phyloP scores from a whole-genome alignment of 2,888 invertebrate species.

The Himalopsyche tibetana region DNA sequence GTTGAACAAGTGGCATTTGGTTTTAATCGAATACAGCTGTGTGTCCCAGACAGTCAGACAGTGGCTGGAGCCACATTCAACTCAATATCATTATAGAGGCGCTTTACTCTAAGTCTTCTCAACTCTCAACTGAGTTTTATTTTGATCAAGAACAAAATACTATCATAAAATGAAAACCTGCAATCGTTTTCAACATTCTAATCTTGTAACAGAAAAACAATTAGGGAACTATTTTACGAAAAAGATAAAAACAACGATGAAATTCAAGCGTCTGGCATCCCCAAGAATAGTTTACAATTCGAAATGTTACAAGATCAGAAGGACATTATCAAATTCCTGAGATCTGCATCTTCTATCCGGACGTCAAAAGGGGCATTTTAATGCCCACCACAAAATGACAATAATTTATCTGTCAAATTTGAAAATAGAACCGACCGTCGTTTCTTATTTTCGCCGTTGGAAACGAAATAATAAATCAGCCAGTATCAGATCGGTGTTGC shows the following conservation, averaged over 20 bases:
- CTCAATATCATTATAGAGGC: too few relatives aligned
- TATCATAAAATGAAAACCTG: background rate
- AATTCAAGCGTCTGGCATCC: constrained; percentile 11
- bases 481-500: constrained; percentile 59
- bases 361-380: constrained; percentile 26
- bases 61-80: too few relatives aligned
- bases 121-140: too few relatives aligned
- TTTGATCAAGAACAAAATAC: too few relatives aligned
- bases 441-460: constrained; percentile 48
- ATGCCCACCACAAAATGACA: constrained; percentile 38
- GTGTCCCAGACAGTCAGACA: too few relatives aligned
- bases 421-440: constrained; percentile 52
- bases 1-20: too few relatives aligned
- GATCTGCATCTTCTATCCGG: constrained; percentile 12
- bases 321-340: constrained; percentile 26
- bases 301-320: constrained; percentile 16
- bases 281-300: background rate
- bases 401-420: constrained; percentile 57
- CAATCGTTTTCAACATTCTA: background rate
- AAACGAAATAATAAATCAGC: constrained; percentile 53
- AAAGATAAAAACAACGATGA: background rate
- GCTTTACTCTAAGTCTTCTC: too few relatives aligned
- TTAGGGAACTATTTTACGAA: background rate
- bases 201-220: constrained; percentile 8
- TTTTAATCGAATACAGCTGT: too few relatives aligned